Evolutionary conservation across 2,888 invertebrate species (phyloP), one percentile per base, ranked within the genome.

Genomic region (Andrena flavipes): DNA sequence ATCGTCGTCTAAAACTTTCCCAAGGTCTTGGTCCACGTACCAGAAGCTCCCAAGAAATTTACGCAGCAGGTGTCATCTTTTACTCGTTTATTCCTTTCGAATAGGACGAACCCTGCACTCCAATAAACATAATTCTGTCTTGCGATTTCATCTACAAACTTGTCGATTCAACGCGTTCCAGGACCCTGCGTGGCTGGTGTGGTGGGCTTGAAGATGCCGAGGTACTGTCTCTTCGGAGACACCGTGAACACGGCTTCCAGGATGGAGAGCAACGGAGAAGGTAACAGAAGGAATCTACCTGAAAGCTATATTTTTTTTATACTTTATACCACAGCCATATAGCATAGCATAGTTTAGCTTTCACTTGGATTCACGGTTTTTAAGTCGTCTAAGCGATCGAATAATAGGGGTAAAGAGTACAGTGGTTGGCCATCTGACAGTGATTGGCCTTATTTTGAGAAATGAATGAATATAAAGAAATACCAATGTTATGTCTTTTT

Each of bases 181-280:
- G 97, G 97, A 64, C 96, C 97, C 0, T 97, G 97, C 91, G 97
- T 97, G 2, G 98, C 98, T 0, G 98, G 98, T 0, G 98, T 98
- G 2, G 98, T 99, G 0, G 98, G 98, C 0, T 95, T 98, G 5
- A 98, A 98, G 94, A 99, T 99, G 98, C 98, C 98, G 0, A 95
- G 98, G 74, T 98, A 98, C 93, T 98, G 98, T 91, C 95, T 99
- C 8, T 99, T 99, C 92, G 98, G 98, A 0, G 98, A 98, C 92
- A 98, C 98, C 0, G 98, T 98, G 1, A 98, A 98, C 93, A 98
- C 98, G 0, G 98, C 98, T 0, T 97, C 97, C 0, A 95, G 98
- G 71, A 98, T 98, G 98, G 98, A 98, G 94, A 98, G 98, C 56
- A 98, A 97, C 90, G 98, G 99, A 16, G 96, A 97, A 94, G 95